Evolutionary conservation across 2,113 vertebrate genomes (phyloP).

Genomic region (Alosa alosa): DNA sequence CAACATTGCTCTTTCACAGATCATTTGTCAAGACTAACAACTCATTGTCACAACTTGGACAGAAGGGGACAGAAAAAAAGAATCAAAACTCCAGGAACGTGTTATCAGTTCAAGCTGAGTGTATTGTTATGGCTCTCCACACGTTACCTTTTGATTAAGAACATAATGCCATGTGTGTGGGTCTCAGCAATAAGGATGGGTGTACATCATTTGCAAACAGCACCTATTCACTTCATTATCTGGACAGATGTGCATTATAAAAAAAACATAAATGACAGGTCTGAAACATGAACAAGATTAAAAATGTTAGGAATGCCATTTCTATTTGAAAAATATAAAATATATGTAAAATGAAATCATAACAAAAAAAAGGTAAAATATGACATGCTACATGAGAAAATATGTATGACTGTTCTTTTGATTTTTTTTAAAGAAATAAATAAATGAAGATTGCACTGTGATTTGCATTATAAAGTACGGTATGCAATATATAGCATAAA

Average conservation of each 20-base stretch:
- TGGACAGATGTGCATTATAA: slow-evolving; percentile 75
- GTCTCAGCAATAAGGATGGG: neutral
- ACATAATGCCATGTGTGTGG: slow-evolving; percentile 35
- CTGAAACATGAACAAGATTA: slow-evolving; percentile 78
- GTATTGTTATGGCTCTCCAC: slow-evolving; percentile 28
- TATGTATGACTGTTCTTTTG: slow-evolving; percentile 95
- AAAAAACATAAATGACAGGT: slow-evolving; percentile 53
- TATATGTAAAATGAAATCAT: slow-evolving; percentile 66
- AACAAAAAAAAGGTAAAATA: slow-evolving; percentile 74
- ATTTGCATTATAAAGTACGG: slow-evolving; percentile 99
- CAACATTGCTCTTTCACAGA: neutral
- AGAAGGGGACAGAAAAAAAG: neutral
- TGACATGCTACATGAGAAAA: slow-evolving; percentile 86
- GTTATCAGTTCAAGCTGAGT: slow-evolving; percentile 50
- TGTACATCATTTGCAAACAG: neutral
- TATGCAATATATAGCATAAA: slow-evolving; percentile 99
- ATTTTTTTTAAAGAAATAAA: slow-evolving; percentile 95
- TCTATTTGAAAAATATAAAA: slow-evolving; percentile 87
- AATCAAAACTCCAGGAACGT: slow-evolving; percentile 6
- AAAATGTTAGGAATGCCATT: slow-evolving; percentile 91
- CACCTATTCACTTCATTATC: slow-evolving; percentile 11
- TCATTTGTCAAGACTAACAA: neutral
- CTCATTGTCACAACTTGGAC: neutral
- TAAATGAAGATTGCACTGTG: slow-evolving; percentile 99
- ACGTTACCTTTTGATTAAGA: slow-evolving; percentile 22